Evolutionary conservation across 2,888 invertebrate genomes (phyloP), one percentile per base, ranked within the genome.

Genomic region (Elmis aenea): DNA sequence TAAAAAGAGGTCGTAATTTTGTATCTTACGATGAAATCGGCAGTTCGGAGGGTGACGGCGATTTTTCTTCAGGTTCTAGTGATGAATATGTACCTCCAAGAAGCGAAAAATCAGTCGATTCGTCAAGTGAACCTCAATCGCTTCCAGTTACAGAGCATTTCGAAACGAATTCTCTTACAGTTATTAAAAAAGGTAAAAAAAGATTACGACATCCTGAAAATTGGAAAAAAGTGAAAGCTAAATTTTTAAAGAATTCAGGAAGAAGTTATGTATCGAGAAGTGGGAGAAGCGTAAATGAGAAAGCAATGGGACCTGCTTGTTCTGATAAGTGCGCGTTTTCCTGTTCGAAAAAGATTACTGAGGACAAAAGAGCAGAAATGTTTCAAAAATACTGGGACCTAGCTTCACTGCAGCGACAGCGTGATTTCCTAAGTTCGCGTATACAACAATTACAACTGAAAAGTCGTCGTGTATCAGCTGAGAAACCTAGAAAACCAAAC

Each of bases 151-250:
- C 24, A 14, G n/a, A 27, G 6, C 6, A 5, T 14, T 5, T 14
- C 9, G 27, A 27, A 2, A 12, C 5, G 8, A 9, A 10, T 18
- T 15, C 13, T 26, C 5, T 13, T 15, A 13, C 14, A 13, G 10
- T 8, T 13, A 18, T 8, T 4, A 15, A 16, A 15, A 25, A 13
- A 23, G 29, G 16, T 10, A 29, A 29, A 35, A 30, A 36, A 36
- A 11, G 30, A 30, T 2, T 20, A 11, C n/a, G 29, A 16, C 34
- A 39, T 6, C 13, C 26, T 12, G 10, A 39, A 16, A 35, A 29
- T 10, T 39, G 33, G 39, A 10, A 2, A 13, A 34, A 26, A 29
- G 34, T 37, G 26, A 34, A 39, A 30, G 22, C 28, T n/a, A 34
- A 39, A 30, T 12, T 13, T 14, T 26, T 39, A 9, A 34, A 18